Base-by-base conservation (phyloP, 2,797 vertebrate species). In the Bradypodion ventrale region DNA sequence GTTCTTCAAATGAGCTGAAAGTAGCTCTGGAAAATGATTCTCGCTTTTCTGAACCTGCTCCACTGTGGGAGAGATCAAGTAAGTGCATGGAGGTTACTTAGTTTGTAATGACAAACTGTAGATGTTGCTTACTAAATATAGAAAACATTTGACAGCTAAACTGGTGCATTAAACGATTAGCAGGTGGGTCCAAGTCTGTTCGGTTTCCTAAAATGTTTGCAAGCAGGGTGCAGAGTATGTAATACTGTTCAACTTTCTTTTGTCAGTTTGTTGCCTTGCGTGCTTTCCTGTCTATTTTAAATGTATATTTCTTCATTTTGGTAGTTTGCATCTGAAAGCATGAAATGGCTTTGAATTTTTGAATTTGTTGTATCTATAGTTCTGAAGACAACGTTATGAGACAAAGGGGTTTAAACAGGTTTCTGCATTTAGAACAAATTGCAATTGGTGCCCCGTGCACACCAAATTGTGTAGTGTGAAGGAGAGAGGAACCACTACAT, bases 61-160 rank as follows among this genome's bases (percentile, higher is more conserved):
- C 94, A 89, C 93, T 93, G 80, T 98, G 98, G 98, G 98, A 99
- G 92, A 96, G 93, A 94, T 93, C 94, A 91, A 98, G 98, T 99
- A 98, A 99, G 98, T 98, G 89, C 65, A 80, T 62, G 37, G 0
- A 44, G 80, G 68, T 37, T 93, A 2, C 0, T 73, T 2, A 81
- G 25, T 89, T 76, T 81, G 84, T 46, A 80, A 49, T n/a, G 23
- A 49, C 63, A 75, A 44, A 46, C 25, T 80, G 7, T 60, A 44
- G 32, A 32, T 46, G 25, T n/a, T 77, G 27, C 32, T n/a, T 42
- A 44, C 27, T 32, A 29, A 88, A 5, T 78, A 0, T 75, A 49
- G 75, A 84, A 81, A 89, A 56, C 46, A 46, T 6, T 90, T 91
- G 52, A 0, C 49, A 86, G 40, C 27, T 62, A 5, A 46, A 78